Conservation (phyloP, 2,113 vertebrate genomes). For the Notiomystis cincta region DNA sequence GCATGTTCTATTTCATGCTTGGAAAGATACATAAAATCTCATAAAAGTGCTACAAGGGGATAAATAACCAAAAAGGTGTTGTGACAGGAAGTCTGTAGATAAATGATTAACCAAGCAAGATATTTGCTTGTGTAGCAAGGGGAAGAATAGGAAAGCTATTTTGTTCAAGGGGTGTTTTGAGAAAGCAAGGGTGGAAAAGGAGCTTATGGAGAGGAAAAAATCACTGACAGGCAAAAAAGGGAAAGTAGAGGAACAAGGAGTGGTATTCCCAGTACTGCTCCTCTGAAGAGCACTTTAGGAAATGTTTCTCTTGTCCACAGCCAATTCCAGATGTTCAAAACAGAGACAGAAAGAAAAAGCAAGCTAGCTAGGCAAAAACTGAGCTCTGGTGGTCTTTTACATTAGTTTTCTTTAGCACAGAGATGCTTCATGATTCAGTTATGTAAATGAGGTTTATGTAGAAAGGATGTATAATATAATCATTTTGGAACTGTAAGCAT, state of each 20-base stretch:
- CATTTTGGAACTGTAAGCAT: conserved; percentile 18
- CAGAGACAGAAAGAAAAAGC: neutral
- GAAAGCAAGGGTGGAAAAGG: neutral
- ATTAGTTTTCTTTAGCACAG: conserved; percentile 50
- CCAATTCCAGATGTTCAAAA: neutral
- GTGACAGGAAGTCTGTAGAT: conserved; percentile 21
- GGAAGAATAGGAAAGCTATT: neutral
- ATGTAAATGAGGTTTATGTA: neutral
- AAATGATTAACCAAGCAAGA: conserved; percentile 59
- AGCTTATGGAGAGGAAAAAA: conserved; percentile 8
- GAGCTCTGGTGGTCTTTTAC: conserved; percentile 29
- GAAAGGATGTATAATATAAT: conserved; percentile 28
- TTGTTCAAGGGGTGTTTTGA: neutral
- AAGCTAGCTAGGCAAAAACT: neutral
- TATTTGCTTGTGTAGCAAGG: conserved; percentile 24
- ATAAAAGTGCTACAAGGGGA: neutral
- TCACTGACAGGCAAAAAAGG: neutral
- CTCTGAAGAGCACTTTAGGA: neutral
- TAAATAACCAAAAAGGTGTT: conserved; percentile 36
- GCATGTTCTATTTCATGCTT: conserved; percentile 51
- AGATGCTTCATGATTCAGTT: conserved; percentile 27
- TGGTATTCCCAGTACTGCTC: neutral
- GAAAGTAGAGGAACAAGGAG: neutral
- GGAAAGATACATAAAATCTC: conserved; percentile 49
- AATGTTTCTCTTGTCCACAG: neutral